Percentiles rank a stretch among this genome's conserved stretches.
phyloP scores from a whole-genome alignment of 2,113 vertebrate genomes.

The Calcarius ornatus region DNA sequence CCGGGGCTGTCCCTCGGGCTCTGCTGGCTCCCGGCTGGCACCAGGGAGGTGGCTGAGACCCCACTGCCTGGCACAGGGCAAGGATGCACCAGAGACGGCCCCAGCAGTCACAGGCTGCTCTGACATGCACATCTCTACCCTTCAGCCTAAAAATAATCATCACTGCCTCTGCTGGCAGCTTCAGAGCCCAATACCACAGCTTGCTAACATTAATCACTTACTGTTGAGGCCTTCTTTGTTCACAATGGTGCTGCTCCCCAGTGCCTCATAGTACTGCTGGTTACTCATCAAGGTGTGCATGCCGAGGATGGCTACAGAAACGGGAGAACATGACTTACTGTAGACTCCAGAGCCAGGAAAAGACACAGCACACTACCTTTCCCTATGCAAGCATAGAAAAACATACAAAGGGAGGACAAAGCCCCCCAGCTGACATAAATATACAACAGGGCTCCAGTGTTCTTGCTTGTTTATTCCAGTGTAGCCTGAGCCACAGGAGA shows the following conservation, averaged over 20 bases:
- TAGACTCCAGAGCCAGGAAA: not conserved
- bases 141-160: not conserved
- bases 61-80: fast-evolving
- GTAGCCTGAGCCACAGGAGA: not conserved
- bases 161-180: not conserved
- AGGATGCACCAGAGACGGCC: not conserved
- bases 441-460: not conserved
- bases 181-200: not conserved
- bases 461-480: not conserved
- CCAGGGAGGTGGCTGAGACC: not conserved
- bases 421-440: not conserved
- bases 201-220: conserved; percentile 69
- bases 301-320: conserved; percentile 88
- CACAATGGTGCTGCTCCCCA: conserved; percentile 94
- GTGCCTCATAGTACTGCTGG: conserved; percentile 96
- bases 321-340: not conserved
- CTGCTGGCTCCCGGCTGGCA: fast-evolving
- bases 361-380: not conserved
- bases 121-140: not conserved
- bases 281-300: conserved; percentile 99
- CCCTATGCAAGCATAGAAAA: not conserved
- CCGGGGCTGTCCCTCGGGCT: not conserved
- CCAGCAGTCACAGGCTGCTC: not conserved
- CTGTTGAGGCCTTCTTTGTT: conserved; percentile 99
- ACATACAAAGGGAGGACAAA: not conserved